These are phyloP conservation scores for Ectemnius continuus DNA, from an alignment of 2,888 invertebrate species.

Conservation along the genomic window DNA sequence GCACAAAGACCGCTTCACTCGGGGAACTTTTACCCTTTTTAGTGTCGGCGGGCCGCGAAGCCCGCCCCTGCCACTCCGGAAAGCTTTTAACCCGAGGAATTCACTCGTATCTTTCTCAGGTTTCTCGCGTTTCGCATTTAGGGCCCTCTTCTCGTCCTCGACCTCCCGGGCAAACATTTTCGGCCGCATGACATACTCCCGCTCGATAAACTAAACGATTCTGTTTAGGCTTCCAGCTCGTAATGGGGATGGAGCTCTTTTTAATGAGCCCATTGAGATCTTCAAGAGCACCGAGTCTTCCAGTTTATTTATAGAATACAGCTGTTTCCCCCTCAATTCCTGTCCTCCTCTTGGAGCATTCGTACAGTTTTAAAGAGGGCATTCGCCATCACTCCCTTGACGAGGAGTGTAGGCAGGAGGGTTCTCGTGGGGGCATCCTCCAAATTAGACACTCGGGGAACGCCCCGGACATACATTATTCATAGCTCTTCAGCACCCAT, in stretches of 20 bases:
- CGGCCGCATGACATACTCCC: neutral
- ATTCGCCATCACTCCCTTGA: slow-evolving; percentile 26
- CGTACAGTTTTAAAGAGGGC: slow-evolving; percentile 23
- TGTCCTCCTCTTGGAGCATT: slow-evolving; percentile 2
- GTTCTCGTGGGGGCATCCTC: slow-evolving; percentile 44
- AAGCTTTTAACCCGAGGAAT: slow-evolving; percentile 7
- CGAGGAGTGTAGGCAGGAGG: slow-evolving; percentile 19
- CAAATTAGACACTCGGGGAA: slow-evolving; percentile 55
- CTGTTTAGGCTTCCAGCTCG: slow-evolving; percentile 36
- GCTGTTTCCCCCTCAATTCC: neutral
- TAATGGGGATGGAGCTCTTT: slow-evolving; percentile 20
- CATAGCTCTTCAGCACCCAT: slow-evolving; percentile 38
- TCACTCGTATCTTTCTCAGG: slow-evolving; percentile 3
- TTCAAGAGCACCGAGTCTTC: slow-evolving; percentile 14
- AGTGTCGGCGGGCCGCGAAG: slow-evolving; percentile 3
- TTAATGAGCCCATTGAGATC: slow-evolving; percentile 47
- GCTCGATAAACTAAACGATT: slow-evolving; percentile 22
- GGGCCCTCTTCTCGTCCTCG: slow-evolving; percentile 36
- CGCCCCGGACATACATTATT: slow-evolving; percentile 53
- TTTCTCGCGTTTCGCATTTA: slow-evolving; percentile 65
- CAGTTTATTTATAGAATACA: slow-evolving; percentile 52
- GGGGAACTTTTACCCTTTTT: slow-evolving; percentile 6
- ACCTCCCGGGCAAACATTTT: slow-evolving; percentile 8
- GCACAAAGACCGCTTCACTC: slow-evolving; percentile 43
- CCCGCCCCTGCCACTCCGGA: slow-evolving; percentile 45